phyloP scores from a whole-genome alignment of 2,888 invertebrate genomes.

The Nebria salina region DNA sequence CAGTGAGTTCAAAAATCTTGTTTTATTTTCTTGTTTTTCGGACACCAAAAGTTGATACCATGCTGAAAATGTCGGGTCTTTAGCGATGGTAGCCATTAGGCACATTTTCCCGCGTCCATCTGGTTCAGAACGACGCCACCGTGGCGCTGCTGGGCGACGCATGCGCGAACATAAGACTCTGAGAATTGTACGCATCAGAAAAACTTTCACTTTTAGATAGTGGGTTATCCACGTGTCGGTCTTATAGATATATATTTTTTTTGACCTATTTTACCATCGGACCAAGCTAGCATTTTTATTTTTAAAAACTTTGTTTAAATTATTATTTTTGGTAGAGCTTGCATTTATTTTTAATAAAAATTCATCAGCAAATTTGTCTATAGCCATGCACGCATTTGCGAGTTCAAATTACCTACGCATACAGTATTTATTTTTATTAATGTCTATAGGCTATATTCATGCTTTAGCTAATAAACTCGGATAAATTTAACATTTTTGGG shows the following conservation, averaged over 20 bases:
- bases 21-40: conserved; percentile 44
- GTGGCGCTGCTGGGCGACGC: conserved; percentile 26
- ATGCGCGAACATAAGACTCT: conserved; percentile 10
- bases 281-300: conserved; percentile 14
- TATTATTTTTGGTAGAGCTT: background rate
- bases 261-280: conserved; percentile 14
- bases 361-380: background rate
- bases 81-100: background rate
- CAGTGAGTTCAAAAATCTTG: conserved; percentile 36
- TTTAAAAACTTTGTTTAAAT: conserved; percentile 2
- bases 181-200: conserved; percentile 15
- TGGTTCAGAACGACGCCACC: conserved; percentile 24
- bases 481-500: too few relatives aligned
- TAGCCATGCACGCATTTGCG: too few relatives aligned
- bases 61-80: conserved; percentile 7
- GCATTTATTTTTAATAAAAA: background rate
- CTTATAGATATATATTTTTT: conserved; percentile 18
- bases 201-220: conserved; percentile 46
- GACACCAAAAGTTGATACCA: conserved; percentile 17
- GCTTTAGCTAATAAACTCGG: too few relatives aligned
- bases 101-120: conserved; percentile 1
- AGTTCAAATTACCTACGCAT: too few relatives aligned
- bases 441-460: too few relatives aligned
- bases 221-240: conserved; percentile 56
- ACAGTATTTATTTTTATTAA: too few relatives aligned